Percentiles rank a stretch among this genome's conserved stretches.
Evolutionary conservation across 2,797 vertebrate species (phyloP).

Genomic region (Scyliorhinus canicula): DNA sequence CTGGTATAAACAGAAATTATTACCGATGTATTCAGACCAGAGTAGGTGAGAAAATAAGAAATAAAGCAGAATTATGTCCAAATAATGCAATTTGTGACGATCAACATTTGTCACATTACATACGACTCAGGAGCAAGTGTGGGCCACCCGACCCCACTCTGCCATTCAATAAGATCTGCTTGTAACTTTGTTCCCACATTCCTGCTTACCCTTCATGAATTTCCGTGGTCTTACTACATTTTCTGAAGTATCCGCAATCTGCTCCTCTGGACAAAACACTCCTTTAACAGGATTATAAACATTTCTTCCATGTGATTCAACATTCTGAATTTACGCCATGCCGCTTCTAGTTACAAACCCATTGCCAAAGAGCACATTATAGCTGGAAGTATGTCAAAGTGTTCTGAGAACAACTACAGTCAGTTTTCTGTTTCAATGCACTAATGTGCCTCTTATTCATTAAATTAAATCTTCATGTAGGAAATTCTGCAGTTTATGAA

Average conservation of each 20-base stretch:
- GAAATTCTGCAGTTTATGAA: neutral
- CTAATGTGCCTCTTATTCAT: neutral
- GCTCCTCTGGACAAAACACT: neutral
- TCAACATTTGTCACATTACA: neutral
- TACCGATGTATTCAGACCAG: too few species aligned
- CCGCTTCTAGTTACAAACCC: neutral
- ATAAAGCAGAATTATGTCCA: neutral
- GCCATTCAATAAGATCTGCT: too few species aligned
- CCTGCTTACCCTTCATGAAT: too few species aligned
- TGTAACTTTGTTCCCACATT: too few species aligned
- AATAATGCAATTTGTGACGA: neutral
- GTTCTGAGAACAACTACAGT: neutral
- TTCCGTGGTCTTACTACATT: neutral
- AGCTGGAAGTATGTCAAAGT: neutral
- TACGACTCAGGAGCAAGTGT: too few species aligned
- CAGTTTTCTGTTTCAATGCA: neutral
- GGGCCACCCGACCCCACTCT: too few species aligned
- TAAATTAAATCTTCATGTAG: neutral
- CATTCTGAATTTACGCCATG: neutral
- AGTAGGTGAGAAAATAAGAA: neutral
- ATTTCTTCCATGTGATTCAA: neutral
- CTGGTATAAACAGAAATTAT: neutral
- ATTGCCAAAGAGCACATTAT: neutral
- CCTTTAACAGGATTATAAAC: neutral
- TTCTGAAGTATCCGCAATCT: neutral